Base-by-base conservation (phyloP, 92 coral and sea anemone genomes). In the Isaurus tuberculatus region DNA sequence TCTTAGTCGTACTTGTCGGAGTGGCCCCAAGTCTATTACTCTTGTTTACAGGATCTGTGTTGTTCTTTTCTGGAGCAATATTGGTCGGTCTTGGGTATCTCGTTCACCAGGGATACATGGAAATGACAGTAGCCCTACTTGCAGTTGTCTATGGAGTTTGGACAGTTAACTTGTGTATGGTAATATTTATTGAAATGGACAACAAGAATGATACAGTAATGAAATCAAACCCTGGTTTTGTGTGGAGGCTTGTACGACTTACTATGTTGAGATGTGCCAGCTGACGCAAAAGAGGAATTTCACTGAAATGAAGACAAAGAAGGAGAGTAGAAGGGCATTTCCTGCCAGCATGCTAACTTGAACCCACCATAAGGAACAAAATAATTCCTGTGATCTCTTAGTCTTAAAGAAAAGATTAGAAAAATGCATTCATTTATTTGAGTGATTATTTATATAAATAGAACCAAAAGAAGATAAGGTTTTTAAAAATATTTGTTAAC, bases 101-200 rank as follows among this genome's bases (percentile, higher is more conserved):
- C 34, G 82, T 77, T 1, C 82, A 77, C 8, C 69, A 34, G 34
- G 82, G 82, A 32, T 58, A 57, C 33, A 32, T 77, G 82, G 51
- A 77, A 20, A 37, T 28, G 26, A 31, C 36, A 10, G 37, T 72
- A 4, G 82, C 82, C 17, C 2, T 77, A 58, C 53, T 77, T 25
- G 69, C 27, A 22, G 32, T 55, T 58, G 49, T 77, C 28, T 77
- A 77, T 58, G 82, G 82, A 77, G 28, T 60, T 33, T 22, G 57
- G 48, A 77, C 82, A 23, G 46, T 58, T 6, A 77, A 77, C 33
- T 20, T 77, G 82, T 34, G 82, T 4, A 77, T 77, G 70, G 58
- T 60, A 58, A 77, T 77, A 77, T 25, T 77, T 33, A 20, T 77
- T 58, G 68, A 43, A 77, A 77, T 77, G 82, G 53, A 58, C 48